Evolutionary conservation across 2,113 vertebrate species (phyloP).

Genomic region (Bombycilla garrulus): DNA sequence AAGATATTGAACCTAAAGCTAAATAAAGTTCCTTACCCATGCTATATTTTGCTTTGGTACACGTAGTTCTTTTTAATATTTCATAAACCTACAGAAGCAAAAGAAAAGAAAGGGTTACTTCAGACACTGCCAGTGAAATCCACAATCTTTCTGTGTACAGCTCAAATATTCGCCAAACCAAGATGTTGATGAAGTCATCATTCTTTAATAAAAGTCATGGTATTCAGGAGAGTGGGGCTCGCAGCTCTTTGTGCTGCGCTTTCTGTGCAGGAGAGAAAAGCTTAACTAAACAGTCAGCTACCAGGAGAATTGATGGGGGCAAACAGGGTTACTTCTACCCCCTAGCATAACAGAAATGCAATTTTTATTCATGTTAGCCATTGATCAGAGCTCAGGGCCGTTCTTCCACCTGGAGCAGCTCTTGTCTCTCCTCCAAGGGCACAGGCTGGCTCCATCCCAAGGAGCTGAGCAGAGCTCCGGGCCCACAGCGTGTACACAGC

Average conservation of each 20-base stretch:
- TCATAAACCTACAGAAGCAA: conserved; percentile 84
- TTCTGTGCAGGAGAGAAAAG: not conserved
- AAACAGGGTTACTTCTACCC: not conserved
- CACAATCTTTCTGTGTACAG: not conserved
- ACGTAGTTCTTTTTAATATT: conserved; percentile 90
- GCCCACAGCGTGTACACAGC: not conserved
- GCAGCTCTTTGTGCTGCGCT: not conserved
- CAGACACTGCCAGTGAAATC: not conserved
- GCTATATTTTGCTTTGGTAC: conserved; percentile 85
- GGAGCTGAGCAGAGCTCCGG: not conserved
- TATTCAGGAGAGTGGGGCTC: not conserved
- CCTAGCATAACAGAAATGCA: not conserved
- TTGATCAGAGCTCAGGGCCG: not conserved
- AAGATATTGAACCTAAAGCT: not conserved
- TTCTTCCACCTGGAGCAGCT: not conserved
- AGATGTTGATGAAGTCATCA: not conserved
- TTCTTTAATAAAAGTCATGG: conserved; percentile 20
- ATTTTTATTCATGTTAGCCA: not conserved
- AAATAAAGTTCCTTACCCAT: conserved; percentile 84
- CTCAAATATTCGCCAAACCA: conserved; percentile 29
- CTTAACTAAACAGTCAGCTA: not conserved
- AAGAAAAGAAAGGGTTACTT: conserved; percentile 1
- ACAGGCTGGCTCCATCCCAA: not conserved
- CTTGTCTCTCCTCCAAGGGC: rapidly evolving
- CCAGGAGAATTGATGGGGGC: not conserved